Evolutionary conservation across 2,797 vertebrate genomes (phyloP).

Genomic region (Todus mexicanus): DNA sequence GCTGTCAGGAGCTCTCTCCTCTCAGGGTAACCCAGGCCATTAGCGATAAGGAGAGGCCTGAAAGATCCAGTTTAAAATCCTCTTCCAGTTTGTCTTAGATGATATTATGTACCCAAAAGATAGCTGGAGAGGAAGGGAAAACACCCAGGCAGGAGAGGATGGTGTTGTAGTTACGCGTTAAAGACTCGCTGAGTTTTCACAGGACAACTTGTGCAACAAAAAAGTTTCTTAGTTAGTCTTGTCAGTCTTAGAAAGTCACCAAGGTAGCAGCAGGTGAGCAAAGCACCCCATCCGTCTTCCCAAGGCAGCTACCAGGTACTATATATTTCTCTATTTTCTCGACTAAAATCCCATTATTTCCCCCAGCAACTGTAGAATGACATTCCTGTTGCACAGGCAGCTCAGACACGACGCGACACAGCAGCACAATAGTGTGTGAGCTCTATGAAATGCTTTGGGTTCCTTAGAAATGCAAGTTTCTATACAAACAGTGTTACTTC

Average conservation of each 20-base stretch:
- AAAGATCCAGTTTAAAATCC: neutral
- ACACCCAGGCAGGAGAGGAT: accelerated
- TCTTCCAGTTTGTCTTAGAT: neutral
- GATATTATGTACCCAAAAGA: neutral
- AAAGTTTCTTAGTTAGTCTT: neutral
- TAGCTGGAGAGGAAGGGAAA: neutral
- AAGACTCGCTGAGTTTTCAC: neutral
- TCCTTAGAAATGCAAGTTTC: neutral
- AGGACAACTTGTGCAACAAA: neutral
- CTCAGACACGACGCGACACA: neutral
- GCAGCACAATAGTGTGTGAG: neutral
- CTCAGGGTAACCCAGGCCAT: neutral
- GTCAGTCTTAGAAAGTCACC: neutral
- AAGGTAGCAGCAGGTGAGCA: neutral
- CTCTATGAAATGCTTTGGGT: neutral
- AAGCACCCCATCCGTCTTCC: neutral
- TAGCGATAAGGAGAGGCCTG: neutral
- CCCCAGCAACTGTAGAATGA: neutral
- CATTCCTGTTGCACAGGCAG: neutral
- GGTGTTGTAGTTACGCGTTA: neutral
- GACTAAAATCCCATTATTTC: neutral
- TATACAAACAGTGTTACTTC: neutral
- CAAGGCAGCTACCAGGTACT: neutral
- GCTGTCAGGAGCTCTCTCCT: neutral
- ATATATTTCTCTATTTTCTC: neutral